Base-by-base conservation (phyloP, 2,888 invertebrate genomes). In the Aphidoletes aphidimyza region DNA sequence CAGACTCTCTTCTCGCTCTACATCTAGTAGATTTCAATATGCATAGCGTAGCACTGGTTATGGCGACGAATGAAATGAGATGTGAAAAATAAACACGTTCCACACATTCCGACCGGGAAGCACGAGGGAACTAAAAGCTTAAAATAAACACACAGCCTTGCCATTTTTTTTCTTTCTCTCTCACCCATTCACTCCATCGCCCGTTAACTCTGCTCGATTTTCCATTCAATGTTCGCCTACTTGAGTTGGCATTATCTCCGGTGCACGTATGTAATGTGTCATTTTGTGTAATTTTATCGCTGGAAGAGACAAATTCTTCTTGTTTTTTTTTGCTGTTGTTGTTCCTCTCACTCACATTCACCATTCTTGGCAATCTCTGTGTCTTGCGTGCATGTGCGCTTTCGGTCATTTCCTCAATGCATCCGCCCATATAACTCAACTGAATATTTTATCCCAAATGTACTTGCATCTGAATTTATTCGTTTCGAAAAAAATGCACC, bases 271-370 rank as follows among this genome's bases (percentile, higher is more conserved):
- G 81, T 37, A 37, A 36, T 37, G 37, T 81, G 81, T 81, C 81
- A 81, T 81, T 81, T 81, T 81, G 39, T 81, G 81, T 26, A 81
- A 81, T 81, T 81, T 81, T 81, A 81, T 81, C 81, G 39, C 37
- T 81, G 37, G 36, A 37, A 37, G 22, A 81, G 37, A 81, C 37
- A 37, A 37, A 37, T 81, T 81, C 19, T 34, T 81, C 37, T 81
- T 37, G 30, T 49, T n/a, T 49, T 49, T 49, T 49, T 49, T n/a
- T n/a, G 6, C 17, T n/a, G 6, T n/a, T 49, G 17, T 49, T n/a
- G 6, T 49, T 6, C 49, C 19, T 49, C 49, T 9, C 19, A 17
- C 17, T 49, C 49, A 8, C 11, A 11, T 39, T 11, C 11, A 39
- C 11, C 5, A 14, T 2, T 14, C 69, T 69, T 69, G 69, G 69